A percentile compares a stretch with the other conserved stretches of the same genome.
These are phyloP conservation scores for Gibbula magus DNA, from an alignment of 2,888 invertebrate species.

Conservation along the genomic window DNA sequence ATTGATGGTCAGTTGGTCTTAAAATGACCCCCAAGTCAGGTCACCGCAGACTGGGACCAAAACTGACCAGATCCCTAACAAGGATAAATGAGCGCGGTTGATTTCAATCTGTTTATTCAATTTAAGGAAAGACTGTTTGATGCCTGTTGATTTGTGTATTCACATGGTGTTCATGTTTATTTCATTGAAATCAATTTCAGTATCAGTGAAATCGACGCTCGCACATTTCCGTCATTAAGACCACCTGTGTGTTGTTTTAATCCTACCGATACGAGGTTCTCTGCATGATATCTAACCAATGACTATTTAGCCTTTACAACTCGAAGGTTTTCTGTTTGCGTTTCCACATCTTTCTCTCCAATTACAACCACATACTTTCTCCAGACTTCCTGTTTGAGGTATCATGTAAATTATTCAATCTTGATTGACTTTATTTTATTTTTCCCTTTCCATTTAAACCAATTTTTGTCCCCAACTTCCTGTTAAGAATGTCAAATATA, in stretches of 20 bases:
- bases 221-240: neutral
- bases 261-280: neutral
- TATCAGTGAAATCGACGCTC: neutral
- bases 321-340: too few species aligned
- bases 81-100: slow-evolving; percentile 2
- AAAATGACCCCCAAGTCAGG: neutral
- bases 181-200: neutral
- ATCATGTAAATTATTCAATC: too few species aligned
- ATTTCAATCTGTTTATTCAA: slow-evolving; percentile 20
- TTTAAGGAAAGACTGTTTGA: neutral
- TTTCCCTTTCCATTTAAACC: too few species aligned
- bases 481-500: too few species aligned
- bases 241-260: neutral
- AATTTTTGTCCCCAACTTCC: too few species aligned
- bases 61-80: slow-evolving; percentile 5
- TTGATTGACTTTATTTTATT: too few species aligned
- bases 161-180: neutral
- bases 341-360: too few species aligned
- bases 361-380: too few species aligned
- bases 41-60: neutral
- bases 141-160: slow-evolving; percentile 11
- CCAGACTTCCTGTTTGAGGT: too few species aligned
- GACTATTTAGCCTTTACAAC: too few species aligned
- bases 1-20: neutral
- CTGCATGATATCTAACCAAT: neutral